Conservation (phyloP, 1,140 invertebrate genomes). For the Aphidius gifuensis region DNA sequence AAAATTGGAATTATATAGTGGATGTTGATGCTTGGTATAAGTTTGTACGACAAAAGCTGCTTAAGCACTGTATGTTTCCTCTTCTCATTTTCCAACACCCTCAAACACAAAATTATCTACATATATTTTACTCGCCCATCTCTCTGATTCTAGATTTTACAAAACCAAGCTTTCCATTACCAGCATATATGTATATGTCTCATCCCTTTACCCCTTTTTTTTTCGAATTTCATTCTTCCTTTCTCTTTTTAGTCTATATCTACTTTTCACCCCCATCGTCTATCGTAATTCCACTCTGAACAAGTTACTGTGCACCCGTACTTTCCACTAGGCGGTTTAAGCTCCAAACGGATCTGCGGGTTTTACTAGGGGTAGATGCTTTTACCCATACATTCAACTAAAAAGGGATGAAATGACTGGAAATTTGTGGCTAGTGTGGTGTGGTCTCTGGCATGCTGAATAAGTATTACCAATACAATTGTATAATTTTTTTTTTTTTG, state of each 20-base stretch:
- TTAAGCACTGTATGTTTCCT: conserved; percentile 41
- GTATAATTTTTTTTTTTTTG: no score
- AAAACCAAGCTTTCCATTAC: no score
- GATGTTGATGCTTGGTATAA: conserved; percentile 29
- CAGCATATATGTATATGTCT: conserved; percentile 28
- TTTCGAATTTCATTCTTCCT: no score
- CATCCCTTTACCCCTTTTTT: background rate
- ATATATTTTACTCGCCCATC: no score
- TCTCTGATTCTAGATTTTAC: no score
- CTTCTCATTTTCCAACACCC: conserved; percentile 9
- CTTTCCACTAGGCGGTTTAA: conserved; percentile 39
- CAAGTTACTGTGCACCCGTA: conserved; percentile 30
- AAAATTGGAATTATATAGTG: conserved; percentile 45
- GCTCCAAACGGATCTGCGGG: conserved; percentile 37
- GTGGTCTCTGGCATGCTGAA: no score
- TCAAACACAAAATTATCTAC: no score
- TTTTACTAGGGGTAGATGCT: conserved; percentile 2
- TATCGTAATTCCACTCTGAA: conserved; percentile 40
- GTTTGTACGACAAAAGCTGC: conserved; percentile 51
- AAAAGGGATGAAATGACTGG: background rate
- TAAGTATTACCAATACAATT: no score
- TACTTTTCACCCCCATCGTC: conserved; percentile 23
- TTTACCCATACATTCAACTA: no score
- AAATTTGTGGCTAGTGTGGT: background rate
- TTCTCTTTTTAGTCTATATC: no score